Conservation (phyloP, 2,113 vertebrate genomes). For the Urocitellus parryii region DNA sequence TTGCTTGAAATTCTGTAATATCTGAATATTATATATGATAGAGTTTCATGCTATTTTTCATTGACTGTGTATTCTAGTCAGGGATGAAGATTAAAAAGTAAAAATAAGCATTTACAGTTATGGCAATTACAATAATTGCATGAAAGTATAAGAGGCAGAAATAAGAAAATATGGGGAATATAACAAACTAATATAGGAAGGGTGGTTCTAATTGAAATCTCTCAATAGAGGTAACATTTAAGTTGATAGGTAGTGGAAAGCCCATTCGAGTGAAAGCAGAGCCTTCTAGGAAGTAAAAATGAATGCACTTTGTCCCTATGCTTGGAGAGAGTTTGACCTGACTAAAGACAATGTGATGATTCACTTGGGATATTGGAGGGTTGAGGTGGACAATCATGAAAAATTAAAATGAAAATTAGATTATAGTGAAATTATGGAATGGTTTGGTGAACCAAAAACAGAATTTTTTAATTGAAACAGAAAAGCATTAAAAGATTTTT, state of each 20-base stretch:
- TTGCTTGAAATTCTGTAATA: neutral
- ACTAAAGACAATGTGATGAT: neutral
- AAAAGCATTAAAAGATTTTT: neutral
- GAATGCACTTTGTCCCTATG: neutral
- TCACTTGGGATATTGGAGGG: neutral
- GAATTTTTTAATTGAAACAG: neutral
- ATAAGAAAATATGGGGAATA: neutral
- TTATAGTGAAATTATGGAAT: neutral
- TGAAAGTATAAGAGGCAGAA: neutral
- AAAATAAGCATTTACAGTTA: neutral
- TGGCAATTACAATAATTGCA: neutral
- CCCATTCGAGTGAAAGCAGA: rapidly evolving
- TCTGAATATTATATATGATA: neutral
- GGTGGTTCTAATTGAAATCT: neutral
- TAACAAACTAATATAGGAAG: neutral
- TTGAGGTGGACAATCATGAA: neutral
- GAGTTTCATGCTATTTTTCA: neutral
- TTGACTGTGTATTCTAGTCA: neutral
- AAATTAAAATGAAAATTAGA: neutral
- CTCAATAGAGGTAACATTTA: neutral
- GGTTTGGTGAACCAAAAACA: neutral
- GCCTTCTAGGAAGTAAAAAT: neutral
- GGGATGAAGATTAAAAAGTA: neutral
- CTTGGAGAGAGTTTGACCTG: neutral
- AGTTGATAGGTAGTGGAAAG: neutral